phyloP scores from a whole-genome alignment of 2,888 invertebrate genomes.

The Tenodera sinensis region DNA sequence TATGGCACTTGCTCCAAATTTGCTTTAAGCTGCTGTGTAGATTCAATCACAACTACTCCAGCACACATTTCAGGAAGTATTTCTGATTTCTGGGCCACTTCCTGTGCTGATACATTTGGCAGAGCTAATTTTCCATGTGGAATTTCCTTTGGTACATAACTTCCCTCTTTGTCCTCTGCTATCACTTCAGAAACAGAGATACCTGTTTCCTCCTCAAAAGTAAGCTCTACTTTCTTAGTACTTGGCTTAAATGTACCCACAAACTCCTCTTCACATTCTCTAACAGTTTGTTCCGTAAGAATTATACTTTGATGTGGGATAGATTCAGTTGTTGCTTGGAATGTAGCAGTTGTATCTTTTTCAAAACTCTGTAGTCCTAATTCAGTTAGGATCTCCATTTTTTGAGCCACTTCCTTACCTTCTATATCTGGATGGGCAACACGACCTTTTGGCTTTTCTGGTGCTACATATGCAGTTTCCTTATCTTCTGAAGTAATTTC shows the following conservation, averaged over 20 bases:
- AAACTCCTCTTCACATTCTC: constrained; percentile 41
- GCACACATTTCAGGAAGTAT: constrained; percentile 36
- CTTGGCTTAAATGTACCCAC: constrained; percentile 39
- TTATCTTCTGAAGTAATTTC: constrained; percentile 40
- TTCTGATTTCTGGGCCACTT: constrained; percentile 46
- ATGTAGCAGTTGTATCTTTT: constrained; percentile 21
- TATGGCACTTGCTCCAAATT: constrained; percentile 44
- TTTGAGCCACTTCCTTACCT: constrained; percentile 40
- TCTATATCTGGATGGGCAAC: constrained; percentile 37
- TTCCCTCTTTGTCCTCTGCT: constrained; percentile 45
- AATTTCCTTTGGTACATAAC: constrained; percentile 36
- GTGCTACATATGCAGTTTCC: constrained; percentile 37
- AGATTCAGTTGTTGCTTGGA: constrained; percentile 33
- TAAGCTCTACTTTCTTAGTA: constrained; percentile 40
- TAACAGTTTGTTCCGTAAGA: constrained; percentile 26
- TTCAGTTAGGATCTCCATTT: constrained; percentile 38
- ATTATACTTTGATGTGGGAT: constrained; percentile 36
- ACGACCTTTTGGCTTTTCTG: constrained; percentile 37
- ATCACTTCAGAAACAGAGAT: constrained; percentile 45
- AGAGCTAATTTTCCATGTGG: constrained; percentile 43
- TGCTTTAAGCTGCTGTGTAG: constrained; percentile 37
- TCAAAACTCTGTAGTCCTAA: constrained; percentile 34
- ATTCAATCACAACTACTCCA: constrained; percentile 37
- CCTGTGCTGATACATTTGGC: constrained; percentile 42
- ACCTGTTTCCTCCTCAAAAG: constrained; percentile 37